A percentile compares a stretch with the other conserved stretches of the same genome.
These are phyloP conservation scores for Charanyca ferruginea DNA, from an alignment of 2,888 invertebrate genomes.

Conservation along the genomic window DNA sequence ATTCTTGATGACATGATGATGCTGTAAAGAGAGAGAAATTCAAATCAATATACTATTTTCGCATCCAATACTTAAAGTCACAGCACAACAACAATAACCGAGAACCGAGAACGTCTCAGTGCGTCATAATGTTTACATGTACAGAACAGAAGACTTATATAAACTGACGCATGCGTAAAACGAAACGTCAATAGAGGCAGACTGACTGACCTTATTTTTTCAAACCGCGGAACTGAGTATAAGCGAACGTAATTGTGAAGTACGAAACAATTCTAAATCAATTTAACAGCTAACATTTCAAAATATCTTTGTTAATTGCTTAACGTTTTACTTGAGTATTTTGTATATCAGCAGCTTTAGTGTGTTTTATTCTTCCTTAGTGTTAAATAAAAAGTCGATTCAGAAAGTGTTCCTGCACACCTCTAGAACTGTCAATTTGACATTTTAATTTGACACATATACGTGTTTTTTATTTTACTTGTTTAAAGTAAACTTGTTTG, in stretches of 20 bases:
- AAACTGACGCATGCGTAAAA: constrained; percentile 64
- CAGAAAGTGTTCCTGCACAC: constrained; percentile 6
- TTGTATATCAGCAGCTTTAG: neutral
- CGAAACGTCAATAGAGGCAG: constrained; percentile 55
- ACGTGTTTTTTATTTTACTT: neutral
- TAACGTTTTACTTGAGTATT: neutral
- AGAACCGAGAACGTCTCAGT: no score
- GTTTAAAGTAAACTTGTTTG: no score
- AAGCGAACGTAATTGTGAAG: constrained; percentile 1
- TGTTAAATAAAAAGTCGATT: constrained; percentile 4
- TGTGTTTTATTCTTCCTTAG: neutral
- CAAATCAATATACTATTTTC: neutral
- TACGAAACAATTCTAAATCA: neutral
- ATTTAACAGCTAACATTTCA: neutral
- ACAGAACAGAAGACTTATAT: neutral
- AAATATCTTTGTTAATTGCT: neutral
- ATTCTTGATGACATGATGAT: constrained; percentile 94
- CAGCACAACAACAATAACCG: neutral
- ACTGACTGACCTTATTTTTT: constrained; percentile 9
- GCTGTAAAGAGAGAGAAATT: constrained; percentile 90
- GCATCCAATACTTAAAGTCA: neutral
- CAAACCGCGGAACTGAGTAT: constrained; percentile 1
- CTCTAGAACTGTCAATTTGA: constrained; percentile 46
- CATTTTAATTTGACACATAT: constrained; percentile 4
- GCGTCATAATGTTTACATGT: neutral